Percentiles rank a stretch among this genome's conserved stretches.
These are phyloP conservation scores for Drosophila leonis DNA, from an alignment of 2,888 invertebrate genomes.

Conservation along the genomic window DNA sequence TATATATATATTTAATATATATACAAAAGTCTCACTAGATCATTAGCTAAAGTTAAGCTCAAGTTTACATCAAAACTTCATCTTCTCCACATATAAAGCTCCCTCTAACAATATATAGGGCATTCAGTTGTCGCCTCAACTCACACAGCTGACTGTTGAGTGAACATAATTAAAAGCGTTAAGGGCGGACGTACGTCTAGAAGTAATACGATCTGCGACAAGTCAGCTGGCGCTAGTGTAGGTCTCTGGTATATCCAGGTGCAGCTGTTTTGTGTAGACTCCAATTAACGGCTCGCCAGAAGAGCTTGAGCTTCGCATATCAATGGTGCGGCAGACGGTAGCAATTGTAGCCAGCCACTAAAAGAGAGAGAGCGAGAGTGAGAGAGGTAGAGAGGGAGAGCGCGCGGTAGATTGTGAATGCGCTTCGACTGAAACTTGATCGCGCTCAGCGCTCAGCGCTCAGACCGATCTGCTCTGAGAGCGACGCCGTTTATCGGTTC, in stretches of 20 bases:
- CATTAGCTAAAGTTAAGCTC: not conserved
- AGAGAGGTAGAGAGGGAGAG: slow-evolving; percentile 7
- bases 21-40: not conserved
- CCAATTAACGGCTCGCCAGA: slow-evolving; percentile 49
- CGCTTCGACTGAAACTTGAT: slow-evolving; percentile 44
- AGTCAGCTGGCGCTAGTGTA: slow-evolving; percentile 72
- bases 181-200: slow-evolving; percentile 23
- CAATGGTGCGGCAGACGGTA: slow-evolving; percentile 37
- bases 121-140: slow-evolving; percentile 24
- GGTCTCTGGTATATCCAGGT: slow-evolving; percentile 39
- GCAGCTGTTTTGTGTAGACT: slow-evolving; percentile 57
- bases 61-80: not conserved
- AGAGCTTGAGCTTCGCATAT: slow-evolving; percentile 44
- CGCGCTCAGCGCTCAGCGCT: slow-evolving; percentile 38
- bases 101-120: slow-evolving; percentile 7
- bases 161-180: slow-evolving; percentile 6
- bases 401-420: slow-evolving; percentile 20
- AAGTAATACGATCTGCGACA: slow-evolving; percentile 59
- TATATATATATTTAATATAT: not conserved
- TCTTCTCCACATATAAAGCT: not conserved
- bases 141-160: not conserved
- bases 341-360: slow-evolving; percentile 22
- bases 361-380: slow-evolving; percentile 4
- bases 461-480: slow-evolving; percentile 34
- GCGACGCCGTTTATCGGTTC: slow-evolving; percentile 28